phyloP scores from a whole-genome alignment of 2,797 vertebrate genomes.

The Numenius phaeopus region DNA sequence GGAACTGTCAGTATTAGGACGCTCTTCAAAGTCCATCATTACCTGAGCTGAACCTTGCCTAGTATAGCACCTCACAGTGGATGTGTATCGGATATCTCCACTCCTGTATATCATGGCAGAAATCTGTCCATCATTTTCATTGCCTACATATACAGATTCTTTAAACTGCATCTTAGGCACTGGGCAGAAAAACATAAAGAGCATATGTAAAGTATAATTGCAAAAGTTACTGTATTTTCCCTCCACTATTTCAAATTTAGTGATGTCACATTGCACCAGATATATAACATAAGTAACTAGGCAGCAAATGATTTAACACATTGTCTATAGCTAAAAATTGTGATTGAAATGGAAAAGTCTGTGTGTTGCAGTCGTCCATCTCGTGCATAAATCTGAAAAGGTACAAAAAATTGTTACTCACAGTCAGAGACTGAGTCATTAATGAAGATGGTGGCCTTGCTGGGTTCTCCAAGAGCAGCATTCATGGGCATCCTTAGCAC shows the following conservation, averaged over 20 bases:
- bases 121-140: slow-evolving; percentile 87
- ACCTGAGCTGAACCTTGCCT: slow-evolving; percentile 94
- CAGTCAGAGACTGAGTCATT: slow-evolving; percentile 92
- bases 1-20: slow-evolving; percentile 91
- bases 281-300: neutral
- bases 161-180: slow-evolving; percentile 95
- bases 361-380: neutral
- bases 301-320: neutral
- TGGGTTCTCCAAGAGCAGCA: slow-evolving; percentile 90
- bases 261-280: neutral
- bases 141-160: slow-evolving; percentile 81
- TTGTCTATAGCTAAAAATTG: neutral
- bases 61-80: slow-evolving; percentile 91
- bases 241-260: neutral
- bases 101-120: slow-evolving; percentile 84
- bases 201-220: neutral
- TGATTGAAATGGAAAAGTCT: neutral
- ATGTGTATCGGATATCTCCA: slow-evolving; percentile 86
- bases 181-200: slow-evolving; percentile 54
- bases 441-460: slow-evolving; percentile 87
- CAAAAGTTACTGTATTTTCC: neutral
- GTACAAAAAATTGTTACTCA: slow-evolving; percentile 76
- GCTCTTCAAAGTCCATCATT: slow-evolving; percentile 90
- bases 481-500: slow-evolving; percentile 92
- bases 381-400: neutral